phyloP scores from a whole-genome alignment of 2,797 vertebrate genomes.

The Rhinoraja longicauda region DNA sequence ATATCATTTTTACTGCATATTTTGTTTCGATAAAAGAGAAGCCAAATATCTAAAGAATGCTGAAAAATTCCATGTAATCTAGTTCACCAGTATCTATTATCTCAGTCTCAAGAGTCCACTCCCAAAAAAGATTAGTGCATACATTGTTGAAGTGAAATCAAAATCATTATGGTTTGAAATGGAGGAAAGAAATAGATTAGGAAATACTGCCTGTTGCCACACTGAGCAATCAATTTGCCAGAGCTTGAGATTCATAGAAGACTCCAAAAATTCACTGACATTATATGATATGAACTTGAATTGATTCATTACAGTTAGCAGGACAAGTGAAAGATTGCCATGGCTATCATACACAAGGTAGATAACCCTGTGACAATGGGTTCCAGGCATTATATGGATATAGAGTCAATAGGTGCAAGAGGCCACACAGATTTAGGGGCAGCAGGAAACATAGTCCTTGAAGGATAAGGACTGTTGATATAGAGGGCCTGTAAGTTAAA shows the following conservation, averaged over 20 bases:
- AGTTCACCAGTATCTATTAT: not conserved
- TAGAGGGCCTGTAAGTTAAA: no score
- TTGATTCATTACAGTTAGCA: not conserved
- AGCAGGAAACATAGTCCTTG: no score
- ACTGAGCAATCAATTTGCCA: not conserved
- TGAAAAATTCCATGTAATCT: not conserved
- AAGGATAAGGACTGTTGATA: no score
- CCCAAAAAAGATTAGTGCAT: not conserved
- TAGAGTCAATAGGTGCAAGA: no score
- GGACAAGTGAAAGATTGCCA: not conserved
- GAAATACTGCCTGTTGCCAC: not conserved
- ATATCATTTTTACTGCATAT: not conserved
- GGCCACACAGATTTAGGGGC: no score
- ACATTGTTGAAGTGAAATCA: conserved; percentile 12
- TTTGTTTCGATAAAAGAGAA: conserved; percentile 21
- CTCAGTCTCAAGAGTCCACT: not conserved
- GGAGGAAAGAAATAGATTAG: not conserved
- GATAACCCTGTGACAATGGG: not conserved
- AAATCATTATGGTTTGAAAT: not conserved
- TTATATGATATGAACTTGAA: not conserved
- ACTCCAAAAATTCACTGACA: not conserved
- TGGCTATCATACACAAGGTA: not conserved
- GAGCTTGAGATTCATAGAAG: not conserved
- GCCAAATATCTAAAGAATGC: conserved; percentile 24
- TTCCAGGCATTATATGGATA: no score